Conservation (phyloP, 2,113 vertebrate genomes). For the Gallinago paraguaiae region DNA sequence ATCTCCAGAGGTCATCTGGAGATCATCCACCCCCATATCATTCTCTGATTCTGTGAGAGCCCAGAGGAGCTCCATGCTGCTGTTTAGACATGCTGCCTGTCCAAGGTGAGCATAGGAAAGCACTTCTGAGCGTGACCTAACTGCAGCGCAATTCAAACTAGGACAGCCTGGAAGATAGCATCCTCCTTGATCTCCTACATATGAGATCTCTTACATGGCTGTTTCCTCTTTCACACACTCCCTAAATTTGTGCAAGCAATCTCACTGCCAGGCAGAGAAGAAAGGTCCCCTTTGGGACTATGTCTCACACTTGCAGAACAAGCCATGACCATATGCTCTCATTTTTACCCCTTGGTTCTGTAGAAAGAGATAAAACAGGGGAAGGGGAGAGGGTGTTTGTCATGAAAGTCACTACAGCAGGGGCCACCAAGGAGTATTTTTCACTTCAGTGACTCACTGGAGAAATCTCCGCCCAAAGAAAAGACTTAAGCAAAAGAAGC, state of each 20-base stretch:
- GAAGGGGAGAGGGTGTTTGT: not conserved
- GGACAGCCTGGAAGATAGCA: rapidly evolving
- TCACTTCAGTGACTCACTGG: not conserved
- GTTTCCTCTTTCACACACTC: not conserved
- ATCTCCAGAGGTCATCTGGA: no score
- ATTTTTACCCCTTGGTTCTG: not conserved
- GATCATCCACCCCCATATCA: no score
- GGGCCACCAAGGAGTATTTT: not conserved
- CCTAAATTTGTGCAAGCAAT: not conserved
- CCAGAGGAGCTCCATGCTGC: not conserved
- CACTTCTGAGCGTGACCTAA: not conserved
- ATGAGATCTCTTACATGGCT: not conserved
- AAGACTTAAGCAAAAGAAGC: not conserved
- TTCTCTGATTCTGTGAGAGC: not conserved
- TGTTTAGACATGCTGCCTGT: not conserved
- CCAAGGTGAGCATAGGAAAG: not conserved
- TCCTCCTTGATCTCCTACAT: not conserved
- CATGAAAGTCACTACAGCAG: not conserved
- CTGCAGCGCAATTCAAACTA: not conserved
- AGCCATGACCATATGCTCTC: no score
- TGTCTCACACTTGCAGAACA: not conserved
- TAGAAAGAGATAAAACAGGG: not conserved
- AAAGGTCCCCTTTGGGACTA: not conserved
- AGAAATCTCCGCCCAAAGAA: not conserved
- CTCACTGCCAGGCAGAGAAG: rapidly evolving